A percentile compares a stretch with the other conserved stretches of the same genome.
These are phyloP conservation scores for Bos javanicus DNA, from an alignment of 2,113 vertebrate genomes.

Conservation along the genomic window DNA sequence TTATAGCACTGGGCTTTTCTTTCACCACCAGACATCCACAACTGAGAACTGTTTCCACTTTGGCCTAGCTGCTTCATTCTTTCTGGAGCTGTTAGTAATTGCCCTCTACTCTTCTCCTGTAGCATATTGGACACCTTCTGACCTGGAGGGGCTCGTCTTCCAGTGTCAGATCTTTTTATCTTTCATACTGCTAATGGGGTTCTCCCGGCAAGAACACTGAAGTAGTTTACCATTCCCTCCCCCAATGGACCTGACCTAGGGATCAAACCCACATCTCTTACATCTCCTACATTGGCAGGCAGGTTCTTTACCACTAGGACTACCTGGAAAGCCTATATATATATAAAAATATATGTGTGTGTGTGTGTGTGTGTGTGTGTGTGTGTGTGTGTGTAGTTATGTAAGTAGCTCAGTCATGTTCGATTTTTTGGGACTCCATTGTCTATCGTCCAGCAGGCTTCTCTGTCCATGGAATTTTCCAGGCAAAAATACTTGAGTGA, in stretches of 20 bases:
- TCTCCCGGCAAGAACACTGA: background rate
- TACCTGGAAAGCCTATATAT: background rate
- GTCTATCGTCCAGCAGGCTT: background rate
- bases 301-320: background rate
- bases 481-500: background rate
- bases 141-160: background rate
- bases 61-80: background rate
- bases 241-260: background rate
- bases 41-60: background rate
- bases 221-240: background rate
- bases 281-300: background rate
- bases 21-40: background rate
- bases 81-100: background rate
- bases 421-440: background rate
- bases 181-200: background rate
- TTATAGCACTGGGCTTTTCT: background rate
- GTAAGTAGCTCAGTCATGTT: background rate
- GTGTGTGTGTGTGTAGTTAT: background rate
- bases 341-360: background rate
- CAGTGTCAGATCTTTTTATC: background rate
- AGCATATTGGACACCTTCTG: background rate
- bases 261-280: background rate
- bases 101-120: background rate
- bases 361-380: too few species aligned
- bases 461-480: background rate